phyloP scores from a whole-genome alignment of 64 coral and sea anemone species.

The Stichodactyla mertensii region DNA sequence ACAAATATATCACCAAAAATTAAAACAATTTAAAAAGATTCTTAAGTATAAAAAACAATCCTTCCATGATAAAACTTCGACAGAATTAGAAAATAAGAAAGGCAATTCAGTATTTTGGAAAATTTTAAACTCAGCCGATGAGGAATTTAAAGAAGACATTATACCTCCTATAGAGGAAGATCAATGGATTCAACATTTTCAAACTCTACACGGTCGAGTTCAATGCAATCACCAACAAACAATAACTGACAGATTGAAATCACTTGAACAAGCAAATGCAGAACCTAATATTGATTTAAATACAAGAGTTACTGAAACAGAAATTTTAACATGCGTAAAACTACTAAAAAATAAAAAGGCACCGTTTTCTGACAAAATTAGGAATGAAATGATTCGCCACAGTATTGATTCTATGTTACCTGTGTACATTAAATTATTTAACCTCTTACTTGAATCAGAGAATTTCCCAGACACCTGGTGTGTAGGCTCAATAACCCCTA shows the following conservation, averaged over 20 bases:
- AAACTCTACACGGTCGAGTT: not conserved
- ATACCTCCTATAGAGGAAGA: not conserved
- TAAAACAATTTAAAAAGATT: conserved; percentile 7
- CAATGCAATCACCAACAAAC: not conserved
- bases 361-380: conserved; percentile 23
- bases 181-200: conserved; percentile 47
- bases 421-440: too few relatives aligned
- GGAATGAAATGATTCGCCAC: conserved; percentile 27
- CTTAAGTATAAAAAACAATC: too few relatives aligned
- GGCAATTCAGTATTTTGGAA: too few relatives aligned
- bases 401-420: too few relatives aligned
- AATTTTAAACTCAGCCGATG: too few relatives aligned
- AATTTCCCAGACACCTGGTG: too few relatives aligned
- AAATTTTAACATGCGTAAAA: too few relatives aligned
- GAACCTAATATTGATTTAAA: conserved; percentile 19
- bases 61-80: too few relatives aligned
- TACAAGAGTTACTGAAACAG: conserved; percentile 12
- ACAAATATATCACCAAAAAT: conserved; percentile 25
- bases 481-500: too few relatives aligned
- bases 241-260: not conserved
- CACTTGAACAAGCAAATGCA: conserved; percentile 5
- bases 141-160: conserved; percentile 15
- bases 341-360: not conserved
- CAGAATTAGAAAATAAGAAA: too few relatives aligned
- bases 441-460: too few relatives aligned